Evolutionary conservation across 1,140 invertebrate genomes (phyloP), one percentile per base, ranked within the genome.

Genomic region (Hylaeus volcanicus): DNA sequence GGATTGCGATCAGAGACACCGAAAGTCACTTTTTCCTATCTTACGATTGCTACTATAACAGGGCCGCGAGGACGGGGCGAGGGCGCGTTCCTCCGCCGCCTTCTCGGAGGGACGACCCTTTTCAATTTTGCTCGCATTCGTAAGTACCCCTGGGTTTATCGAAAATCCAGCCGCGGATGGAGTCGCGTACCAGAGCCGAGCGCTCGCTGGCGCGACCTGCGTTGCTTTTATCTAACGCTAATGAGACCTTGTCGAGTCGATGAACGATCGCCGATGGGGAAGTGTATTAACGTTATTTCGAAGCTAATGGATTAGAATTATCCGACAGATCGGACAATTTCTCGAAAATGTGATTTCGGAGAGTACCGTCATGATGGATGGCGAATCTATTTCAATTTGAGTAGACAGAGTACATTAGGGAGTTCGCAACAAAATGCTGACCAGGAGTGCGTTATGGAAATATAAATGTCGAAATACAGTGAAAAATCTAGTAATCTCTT

Each of bases 1-100:
- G 86, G 86, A 88, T 89, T 69, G 73, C 76, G 79, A 86, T 86
- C 81, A 64, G 78, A 86, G 84, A 86, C 77, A 81, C 77, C 77
- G 56, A 83, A 86, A 86, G 73, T 86, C 84, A 77, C 63, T 83
- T 66, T 61, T 79, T 69, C 70, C 58, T 48, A 60, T 43, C 60
- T 72, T 74, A 77, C 69, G 74, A 85, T 85, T 53, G 69, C 60
- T 55, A 53, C 26, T 81, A 51, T 51, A 60, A 74, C 65, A 66
- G 77, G 68, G 79, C 70, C 58, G 64, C 37, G 61, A 69, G 56
- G 64, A 26, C 9, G 48, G 1, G 48, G 6, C 2, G 9, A 37
- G 26, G 12, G 9, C 39, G 53, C 64, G 6, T 63, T 39, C 60
- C 15, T 2, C 65, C 56, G 53, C n/a, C 6, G 15, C n/a, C 58